These are phyloP conservation scores for Natator depressus DNA, from an alignment of 2,113 vertebrate species.

Conservation along the genomic window DNA sequence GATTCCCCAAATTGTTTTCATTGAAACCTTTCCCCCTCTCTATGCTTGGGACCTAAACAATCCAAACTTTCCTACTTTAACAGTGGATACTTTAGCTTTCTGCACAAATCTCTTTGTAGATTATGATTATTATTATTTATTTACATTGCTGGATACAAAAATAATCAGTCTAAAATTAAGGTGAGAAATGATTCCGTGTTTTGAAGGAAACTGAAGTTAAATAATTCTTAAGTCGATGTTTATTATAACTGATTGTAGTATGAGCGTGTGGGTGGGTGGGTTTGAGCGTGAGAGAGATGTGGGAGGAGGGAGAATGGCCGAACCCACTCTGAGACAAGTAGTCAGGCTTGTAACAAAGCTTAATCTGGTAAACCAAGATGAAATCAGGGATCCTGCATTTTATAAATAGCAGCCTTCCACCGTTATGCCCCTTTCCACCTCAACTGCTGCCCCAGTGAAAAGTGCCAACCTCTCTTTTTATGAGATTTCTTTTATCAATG, in stretches of 20 bases:
- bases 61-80: background rate
- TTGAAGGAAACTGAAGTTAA: background rate
- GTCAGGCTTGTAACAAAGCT: background rate
- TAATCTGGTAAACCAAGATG: rapidly evolving
- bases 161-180: background rate
- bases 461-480: background rate
- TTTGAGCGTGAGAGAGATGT: rapidly evolving
- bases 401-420: background rate
- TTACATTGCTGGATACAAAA: background rate
- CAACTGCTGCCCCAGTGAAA: background rate
- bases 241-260: rapidly evolving
- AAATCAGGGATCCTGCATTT: background rate
- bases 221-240: background rate
- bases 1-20: background rate
- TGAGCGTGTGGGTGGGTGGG: rapidly evolving
- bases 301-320: background rate
- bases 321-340: background rate
- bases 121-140: background rate
- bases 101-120: rapidly evolving
- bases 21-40: background rate
- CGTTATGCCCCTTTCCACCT: background rate
- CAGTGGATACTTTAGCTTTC: rapidly evolving
- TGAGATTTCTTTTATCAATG: background rate
- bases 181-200: rapidly evolving
- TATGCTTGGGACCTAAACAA: rapidly evolving